These are phyloP conservation scores for Aethes cnicana DNA, from an alignment of 2,888 invertebrate species.

Conservation along the genomic window DNA sequence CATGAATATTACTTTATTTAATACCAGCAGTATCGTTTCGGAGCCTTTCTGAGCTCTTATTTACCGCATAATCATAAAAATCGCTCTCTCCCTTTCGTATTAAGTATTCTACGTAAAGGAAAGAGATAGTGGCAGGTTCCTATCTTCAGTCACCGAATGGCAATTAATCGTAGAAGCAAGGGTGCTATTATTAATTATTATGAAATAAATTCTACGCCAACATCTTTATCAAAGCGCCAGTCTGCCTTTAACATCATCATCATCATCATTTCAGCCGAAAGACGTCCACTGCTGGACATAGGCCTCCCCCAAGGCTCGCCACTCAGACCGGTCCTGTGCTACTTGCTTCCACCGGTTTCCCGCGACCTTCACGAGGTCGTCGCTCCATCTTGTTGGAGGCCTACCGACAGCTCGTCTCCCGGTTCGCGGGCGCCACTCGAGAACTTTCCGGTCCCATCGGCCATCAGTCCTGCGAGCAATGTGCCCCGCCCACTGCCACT, in stretches of 20 bases:
- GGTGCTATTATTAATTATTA: conserved; percentile 38
- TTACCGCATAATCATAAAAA: conserved; percentile 15
- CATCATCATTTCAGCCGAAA: too few species aligned
- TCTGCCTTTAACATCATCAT: conserved; percentile 33
- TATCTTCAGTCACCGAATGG: not conserved
- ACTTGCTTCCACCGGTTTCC: too few species aligned
- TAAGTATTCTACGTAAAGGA: not conserved
- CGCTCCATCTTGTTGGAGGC: too few species aligned
- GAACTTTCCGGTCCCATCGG: too few species aligned
- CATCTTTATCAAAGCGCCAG: conserved; percentile 28
- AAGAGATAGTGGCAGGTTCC: not conserved
- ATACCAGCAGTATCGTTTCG: not conserved
- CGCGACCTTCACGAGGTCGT: too few species aligned
- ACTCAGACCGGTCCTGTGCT: too few species aligned
- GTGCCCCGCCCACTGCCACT: too few species aligned
- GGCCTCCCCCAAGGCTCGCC: too few species aligned
- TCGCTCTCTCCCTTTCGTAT: conserved; percentile 4
- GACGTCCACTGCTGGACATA: too few species aligned
- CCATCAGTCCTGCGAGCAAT: too few species aligned
- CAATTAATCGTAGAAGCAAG: conserved; percentile 24
- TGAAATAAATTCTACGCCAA: conserved; percentile 34
- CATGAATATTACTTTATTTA: conserved; percentile 4
- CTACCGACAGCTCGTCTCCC: too few species aligned
- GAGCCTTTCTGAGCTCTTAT: conserved; percentile 1
- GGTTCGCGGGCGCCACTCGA: too few species aligned